phyloP scores from a whole-genome alignment of 1,140 invertebrate genomes.

The Drosophila arizonae region DNA sequence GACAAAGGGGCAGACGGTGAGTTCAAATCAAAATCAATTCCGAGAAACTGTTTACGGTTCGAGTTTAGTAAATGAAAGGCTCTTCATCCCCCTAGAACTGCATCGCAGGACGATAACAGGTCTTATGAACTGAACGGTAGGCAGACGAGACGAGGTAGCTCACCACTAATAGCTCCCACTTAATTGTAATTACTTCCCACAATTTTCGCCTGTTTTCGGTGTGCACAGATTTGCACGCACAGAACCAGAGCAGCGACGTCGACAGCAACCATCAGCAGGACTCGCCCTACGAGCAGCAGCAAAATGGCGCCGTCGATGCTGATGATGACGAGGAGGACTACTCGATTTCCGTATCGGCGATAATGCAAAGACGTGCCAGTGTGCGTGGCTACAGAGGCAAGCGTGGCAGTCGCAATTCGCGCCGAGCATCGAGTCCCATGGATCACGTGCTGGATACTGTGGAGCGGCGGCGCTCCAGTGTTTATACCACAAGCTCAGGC shows the following conservation, averaged over 20 bases:
- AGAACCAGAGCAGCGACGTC: conserved; percentile 68
- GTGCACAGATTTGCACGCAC: conserved; percentile 57
- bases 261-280: conserved; percentile 45
- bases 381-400: conserved; percentile 85
- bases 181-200: conserved; percentile 7
- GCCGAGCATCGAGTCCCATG: conserved; percentile 89
- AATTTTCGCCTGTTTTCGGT: conserved; percentile 3
- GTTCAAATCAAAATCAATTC: conserved; percentile 14
- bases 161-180: background rate
- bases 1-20: conserved; percentile 63
- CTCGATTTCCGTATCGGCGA: conserved; percentile 90
- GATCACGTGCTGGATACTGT: conserved; percentile 81
- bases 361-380: conserved; percentile 89
- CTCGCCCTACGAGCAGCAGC: conserved; percentile 18
- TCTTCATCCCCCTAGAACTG: conserved; percentile 46
- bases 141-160: conserved; percentile 1
- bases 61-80: conserved; percentile 6
- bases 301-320: conserved; percentile 57
- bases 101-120: conserved; percentile 68
- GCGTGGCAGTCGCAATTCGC: conserved; percentile 83
- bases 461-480: conserved; percentile 88
- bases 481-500: conserved; percentile 92
- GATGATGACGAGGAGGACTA: conserved; percentile 90
- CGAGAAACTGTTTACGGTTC: background rate
- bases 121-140: conserved; percentile 66